Base-by-base conservation (phyloP, 2,888 invertebrate species). In the Atethmia centrago region DNA sequence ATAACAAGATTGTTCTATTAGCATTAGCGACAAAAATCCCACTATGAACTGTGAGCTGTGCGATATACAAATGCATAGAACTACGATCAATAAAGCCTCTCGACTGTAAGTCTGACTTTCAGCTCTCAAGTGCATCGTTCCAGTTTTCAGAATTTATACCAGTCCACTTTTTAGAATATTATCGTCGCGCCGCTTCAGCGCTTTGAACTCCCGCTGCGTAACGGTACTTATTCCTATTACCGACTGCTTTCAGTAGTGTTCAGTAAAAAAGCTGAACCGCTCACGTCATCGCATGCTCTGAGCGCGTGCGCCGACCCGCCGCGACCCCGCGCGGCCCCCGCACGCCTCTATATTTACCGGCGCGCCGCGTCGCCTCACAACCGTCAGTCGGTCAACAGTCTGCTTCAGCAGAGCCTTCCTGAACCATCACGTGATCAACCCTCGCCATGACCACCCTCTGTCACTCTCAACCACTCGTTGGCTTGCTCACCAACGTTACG, bases 401-500 rank as follows among this genome's bases (percentile, higher is more conserved):
- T 83, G 88, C 85, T 87, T 82, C 87, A 84, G 85, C 80, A 80
- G 74, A 87, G 80, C 89, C 88, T 88, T 88, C 80, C 76, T 78
- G 65, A 66, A 67, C 58, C 77, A 71, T 86, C 88, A 88, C 88
- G 85, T 89, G 74, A 76, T 79, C 89, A 91, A 89, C 92, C 93
- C 90, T 92, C 92, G 87, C 88, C 78, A 95, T 95, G 95, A 90
- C 88, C 85, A 87, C 91, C 87, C 83, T 81, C 71, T 77, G 74
- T 61, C 85, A 83, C 79, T 78, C 74, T 77, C 87, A 88, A 79
- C 87, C 89, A 85, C 89, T 89, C 74, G 90, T 92, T 89, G 92
- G 92, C 86, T 90, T 90, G 71, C 92, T 91, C 85, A 92, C 92
- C 90, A 96, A 96, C 90, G 94, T 95, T 63, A 96, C 96, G 84